Evolutionary conservation across 2,888 invertebrate genomes (phyloP).

Genomic region (Cistogaster globosa): DNA sequence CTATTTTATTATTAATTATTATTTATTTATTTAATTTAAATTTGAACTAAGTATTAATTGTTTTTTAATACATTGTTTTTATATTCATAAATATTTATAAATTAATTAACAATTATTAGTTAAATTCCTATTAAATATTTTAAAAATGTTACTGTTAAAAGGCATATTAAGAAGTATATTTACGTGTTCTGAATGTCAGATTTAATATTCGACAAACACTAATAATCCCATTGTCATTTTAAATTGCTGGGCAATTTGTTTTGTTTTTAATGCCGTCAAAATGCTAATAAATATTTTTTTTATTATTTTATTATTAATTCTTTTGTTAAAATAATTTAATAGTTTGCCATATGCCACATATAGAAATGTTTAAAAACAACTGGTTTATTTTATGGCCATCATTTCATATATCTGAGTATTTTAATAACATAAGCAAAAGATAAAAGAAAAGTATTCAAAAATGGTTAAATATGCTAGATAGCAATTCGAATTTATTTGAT

Average conservation of each 20-base stretch:
- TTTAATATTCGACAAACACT: constrained; percentile 28
- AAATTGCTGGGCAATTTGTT: constrained; percentile 36
- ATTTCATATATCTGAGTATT: too few relatives aligned
- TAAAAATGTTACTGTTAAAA: constrained; percentile 44
- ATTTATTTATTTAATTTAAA: too few relatives aligned
- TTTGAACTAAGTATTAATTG: too few relatives aligned
- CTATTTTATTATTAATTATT: too few relatives aligned
- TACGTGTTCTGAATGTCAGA: constrained; percentile 53
- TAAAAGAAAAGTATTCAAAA: not conserved
- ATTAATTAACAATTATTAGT: too few relatives aligned
- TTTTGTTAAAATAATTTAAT: constrained; percentile 25
- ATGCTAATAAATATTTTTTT: constrained; percentile 27
- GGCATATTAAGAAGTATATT: constrained; percentile 45
- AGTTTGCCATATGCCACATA: constrained; percentile 12
- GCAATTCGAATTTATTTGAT: not conserved
- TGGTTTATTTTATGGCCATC: too few relatives aligned
- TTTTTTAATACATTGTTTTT: too few relatives aligned
- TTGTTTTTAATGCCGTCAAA: constrained; percentile 10
- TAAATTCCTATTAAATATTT: not conserved
- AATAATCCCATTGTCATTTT: constrained; percentile 45
- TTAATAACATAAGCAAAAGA: too few relatives aligned
- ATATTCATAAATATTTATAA: too few relatives aligned
- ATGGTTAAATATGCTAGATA: not conserved
- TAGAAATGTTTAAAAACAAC: too few relatives aligned
- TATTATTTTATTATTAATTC: constrained; percentile 8